These are phyloP conservation scores for Drosophila eugracilis DNA, from an alignment of 1,140 invertebrate genomes.

Conservation along the genomic window DNA sequence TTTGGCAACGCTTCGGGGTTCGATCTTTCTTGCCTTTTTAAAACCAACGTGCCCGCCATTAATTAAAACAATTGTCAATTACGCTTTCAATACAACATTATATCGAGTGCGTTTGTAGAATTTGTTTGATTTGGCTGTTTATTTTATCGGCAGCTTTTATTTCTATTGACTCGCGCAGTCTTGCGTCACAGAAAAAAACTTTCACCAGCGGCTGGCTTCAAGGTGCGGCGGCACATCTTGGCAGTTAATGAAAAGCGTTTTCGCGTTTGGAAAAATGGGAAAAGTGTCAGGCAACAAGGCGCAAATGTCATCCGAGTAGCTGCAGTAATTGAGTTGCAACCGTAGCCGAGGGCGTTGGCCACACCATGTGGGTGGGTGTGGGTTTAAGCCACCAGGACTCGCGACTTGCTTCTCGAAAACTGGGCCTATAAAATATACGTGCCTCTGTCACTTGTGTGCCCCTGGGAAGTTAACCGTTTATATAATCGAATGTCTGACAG, in stretches of 20 bases:
- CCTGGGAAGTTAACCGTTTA: constrained; percentile 27
- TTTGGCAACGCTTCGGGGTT: constrained; percentile 19
- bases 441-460: constrained; percentile 42
- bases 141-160: neutral
- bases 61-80: constrained; percentile 46
- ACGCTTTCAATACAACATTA: constrained; percentile 17
- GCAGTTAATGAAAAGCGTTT: constrained; percentile 32
- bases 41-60: constrained; percentile 20
- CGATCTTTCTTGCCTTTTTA: constrained; percentile 16
- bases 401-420: constrained; percentile 4
- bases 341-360: constrained; percentile 33
- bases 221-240: constrained; percentile 43
- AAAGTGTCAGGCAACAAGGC: constrained; percentile 34
- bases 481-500: constrained; percentile 20
- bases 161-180: neutral
- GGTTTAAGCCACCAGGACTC: constrained; percentile 21
- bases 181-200: constrained; percentile 42
- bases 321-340: constrained; percentile 51
- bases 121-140: constrained; percentile 24
- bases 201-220: constrained; percentile 38
- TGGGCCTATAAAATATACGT: constrained; percentile 42
- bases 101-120: constrained; percentile 41
- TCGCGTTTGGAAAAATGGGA: constrained; percentile 19
- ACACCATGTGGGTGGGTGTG: constrained; percentile 21
- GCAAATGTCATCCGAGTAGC: constrained; percentile 39